Evolutionary conservation across 2,797 vertebrate species (phyloP).

Genomic region (Morelia viridis): DNA sequence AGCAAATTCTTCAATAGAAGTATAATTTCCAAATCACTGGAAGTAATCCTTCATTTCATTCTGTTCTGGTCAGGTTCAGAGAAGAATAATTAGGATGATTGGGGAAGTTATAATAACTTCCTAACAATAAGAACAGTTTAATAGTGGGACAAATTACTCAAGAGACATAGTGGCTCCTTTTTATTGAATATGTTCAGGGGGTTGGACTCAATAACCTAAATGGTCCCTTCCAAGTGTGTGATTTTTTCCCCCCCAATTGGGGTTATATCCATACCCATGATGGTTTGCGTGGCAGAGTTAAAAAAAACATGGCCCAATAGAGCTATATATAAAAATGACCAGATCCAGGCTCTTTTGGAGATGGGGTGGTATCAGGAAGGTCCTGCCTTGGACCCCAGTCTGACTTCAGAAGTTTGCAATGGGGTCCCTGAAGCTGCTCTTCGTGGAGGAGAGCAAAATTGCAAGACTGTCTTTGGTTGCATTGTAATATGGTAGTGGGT

Average conservation of each 20-base stretch:
- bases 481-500: fast-evolving
- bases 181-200: neutral
- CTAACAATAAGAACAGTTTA: neutral
- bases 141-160: neutral
- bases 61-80: neutral
- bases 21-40: neutral
- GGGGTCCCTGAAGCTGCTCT: neutral
- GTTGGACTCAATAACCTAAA: neutral
- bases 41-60: neutral
- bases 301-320: neutral
- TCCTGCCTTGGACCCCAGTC: neutral
- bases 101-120: neutral
- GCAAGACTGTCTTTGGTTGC: neutral
- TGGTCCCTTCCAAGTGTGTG: neutral
- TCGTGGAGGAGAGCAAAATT: neutral
- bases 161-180: neutral
- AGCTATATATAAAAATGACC: neutral
- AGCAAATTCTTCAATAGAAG: neutral
- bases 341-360: neutral
- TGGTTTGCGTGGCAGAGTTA: neutral
- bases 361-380: neutral
- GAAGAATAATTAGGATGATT: neutral
- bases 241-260: neutral
- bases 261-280: neutral
- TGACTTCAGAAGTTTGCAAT: neutral